These are phyloP conservation scores for Cochlearius cochlearius DNA, from an alignment of 2,113 vertebrate genomes.

Conservation along the genomic window DNA sequence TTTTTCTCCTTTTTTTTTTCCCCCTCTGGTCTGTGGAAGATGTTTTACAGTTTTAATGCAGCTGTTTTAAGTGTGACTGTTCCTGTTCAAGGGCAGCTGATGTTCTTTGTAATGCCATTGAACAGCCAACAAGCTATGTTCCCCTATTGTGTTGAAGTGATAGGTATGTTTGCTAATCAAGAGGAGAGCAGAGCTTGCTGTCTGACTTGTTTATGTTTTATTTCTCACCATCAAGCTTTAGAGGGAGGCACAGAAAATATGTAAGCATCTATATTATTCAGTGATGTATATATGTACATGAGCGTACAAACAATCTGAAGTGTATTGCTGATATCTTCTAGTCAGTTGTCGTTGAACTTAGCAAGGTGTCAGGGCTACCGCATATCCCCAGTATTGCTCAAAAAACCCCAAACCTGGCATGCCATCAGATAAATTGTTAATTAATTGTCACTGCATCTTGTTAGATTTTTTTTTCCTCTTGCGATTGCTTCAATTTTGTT, in stretches of 20 bases:
- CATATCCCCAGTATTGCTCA: not conserved
- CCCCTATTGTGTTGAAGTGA: constrained; percentile 60
- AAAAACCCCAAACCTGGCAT: not conserved
- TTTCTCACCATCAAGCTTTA: constrained; percentile 59
- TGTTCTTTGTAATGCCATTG: constrained; percentile 55
- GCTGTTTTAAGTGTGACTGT: constrained; percentile 35
- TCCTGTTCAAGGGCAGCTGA: constrained; percentile 56
- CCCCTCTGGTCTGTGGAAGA: constrained; percentile 17
- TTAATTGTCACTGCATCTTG: not conserved
- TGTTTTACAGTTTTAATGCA: constrained; percentile 59
- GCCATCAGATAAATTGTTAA: not conserved
- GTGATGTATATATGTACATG: not conserved
- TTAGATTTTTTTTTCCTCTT: rapidly evolving
- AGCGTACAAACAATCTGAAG: not conserved
- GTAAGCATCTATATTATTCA: constrained; percentile 46
- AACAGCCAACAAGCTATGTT: constrained; percentile 50
- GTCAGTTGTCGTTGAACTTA: not conserved
- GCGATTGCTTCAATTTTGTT: not conserved
- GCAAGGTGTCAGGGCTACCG: not conserved
- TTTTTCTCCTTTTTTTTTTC: not conserved
- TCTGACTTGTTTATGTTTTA: constrained; percentile 68
- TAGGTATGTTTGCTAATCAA: constrained; percentile 67
- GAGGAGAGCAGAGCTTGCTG: constrained; percentile 63
- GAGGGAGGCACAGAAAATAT: constrained; percentile 38
- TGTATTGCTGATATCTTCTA: not conserved